Base-by-base conservation (phyloP, 2,113 vertebrate species). In the Buteo buteo region DNA sequence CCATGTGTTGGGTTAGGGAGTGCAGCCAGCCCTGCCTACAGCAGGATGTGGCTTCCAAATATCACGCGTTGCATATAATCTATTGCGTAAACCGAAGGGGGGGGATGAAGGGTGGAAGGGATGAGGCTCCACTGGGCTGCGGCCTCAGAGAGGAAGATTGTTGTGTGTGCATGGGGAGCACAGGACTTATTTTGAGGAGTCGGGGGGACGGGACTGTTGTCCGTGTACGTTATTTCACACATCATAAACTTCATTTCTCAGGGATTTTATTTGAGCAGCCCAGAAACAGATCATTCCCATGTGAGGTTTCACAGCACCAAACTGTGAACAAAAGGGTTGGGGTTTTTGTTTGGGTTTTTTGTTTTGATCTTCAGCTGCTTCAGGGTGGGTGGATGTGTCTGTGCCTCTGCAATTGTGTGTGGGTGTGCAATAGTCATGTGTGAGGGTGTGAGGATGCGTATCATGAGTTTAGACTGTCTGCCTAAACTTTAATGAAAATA, bases 41-140 rank as follows among this genome's bases (percentile, higher is more conserved):
- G 83, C 93, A 96, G 93, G 93, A 96, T 96, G 93, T 89, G 83
- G 88, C 88, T 96, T 97, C 95, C 94, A 92, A 93, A 76, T 82
- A 72, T 82, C 84, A 70, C 0, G 0, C 2, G 0, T 94, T 94
- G 62, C 73, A 34, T 94, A 61, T 85, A 72, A 84, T 49, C 36
- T 82, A 31, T 94, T 93, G 88, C 2, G 0, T 89, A 97, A 96
- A 89, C 49, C 22, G 44, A 57, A 67, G 50, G 0, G 31, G n/a
- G n/a, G 83, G 36, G 16, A 38, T 28, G 22, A 73, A 38, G 66
- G 32, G 62, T 80, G 42, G 70, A 73, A 79, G 29, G 42, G 66
- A 73, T 93, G 81, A 93, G 65, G 71, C 58, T 96, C 67, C 55
- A 24, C 45, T 61, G 59, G 64, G 49, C 42, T 94, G 94, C 66